Conservation (phyloP, 2,888 invertebrate species). For the Fissipunctia ypsillon region DNA sequence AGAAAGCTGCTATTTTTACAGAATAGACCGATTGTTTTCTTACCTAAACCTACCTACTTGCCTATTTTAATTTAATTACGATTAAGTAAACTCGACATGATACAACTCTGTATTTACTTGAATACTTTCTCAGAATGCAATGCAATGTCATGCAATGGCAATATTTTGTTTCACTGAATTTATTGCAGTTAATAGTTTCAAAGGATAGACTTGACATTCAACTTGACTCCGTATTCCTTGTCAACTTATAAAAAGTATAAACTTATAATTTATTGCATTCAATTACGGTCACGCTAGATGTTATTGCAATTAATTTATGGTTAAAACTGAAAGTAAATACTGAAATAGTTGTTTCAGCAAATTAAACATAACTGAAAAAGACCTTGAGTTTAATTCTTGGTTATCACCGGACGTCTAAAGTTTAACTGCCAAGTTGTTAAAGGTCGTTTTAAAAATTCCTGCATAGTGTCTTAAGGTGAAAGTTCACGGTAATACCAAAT, state of each 20-base stretch:
- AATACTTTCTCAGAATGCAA: no score
- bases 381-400: constrained; percentile 53
- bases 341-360: constrained; percentile 7
- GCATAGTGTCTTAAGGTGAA: constrained; percentile 78
- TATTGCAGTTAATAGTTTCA: constrained; percentile 28
- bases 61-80: no score
- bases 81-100: no score
- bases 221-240: constrained; percentile 51
- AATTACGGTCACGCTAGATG: constrained; percentile 41
- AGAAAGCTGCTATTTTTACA: no score
- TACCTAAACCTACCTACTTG: no score
- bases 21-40: no score
- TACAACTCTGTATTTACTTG: no score
- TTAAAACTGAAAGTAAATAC: constrained; percentile 34
- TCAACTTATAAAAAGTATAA: constrained; percentile 37
- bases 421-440: constrained; percentile 71
- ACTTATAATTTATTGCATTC: constrained; percentile 46
- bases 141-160: constrained; percentile 28
- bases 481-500: constrained; percentile 85
- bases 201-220: constrained; percentile 51
- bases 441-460: constrained; percentile 79
- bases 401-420: constrained; percentile 54
- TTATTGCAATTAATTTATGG: constrained; percentile 45
- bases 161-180: constrained; percentile 27
- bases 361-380: constrained; percentile 40